Evolutionary conservation across 2,888 invertebrate species (phyloP), one percentile per base, ranked within the genome.

Genomic region (Dynastes hyllus): DNA sequence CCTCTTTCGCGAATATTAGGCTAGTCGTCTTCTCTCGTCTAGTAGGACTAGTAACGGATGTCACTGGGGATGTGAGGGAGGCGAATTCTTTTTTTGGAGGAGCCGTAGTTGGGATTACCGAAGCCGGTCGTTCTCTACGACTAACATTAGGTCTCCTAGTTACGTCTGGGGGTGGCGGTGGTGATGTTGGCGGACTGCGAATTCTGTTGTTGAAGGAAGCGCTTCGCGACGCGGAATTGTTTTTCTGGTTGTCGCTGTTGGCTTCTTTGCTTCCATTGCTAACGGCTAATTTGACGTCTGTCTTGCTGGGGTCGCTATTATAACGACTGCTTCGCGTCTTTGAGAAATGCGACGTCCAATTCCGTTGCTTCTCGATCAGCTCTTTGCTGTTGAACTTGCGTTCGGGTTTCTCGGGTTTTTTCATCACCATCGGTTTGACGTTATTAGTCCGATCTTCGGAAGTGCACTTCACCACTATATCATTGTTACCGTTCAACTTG

Each of bases 331-430:
- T 91, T 83, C 94, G 92, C 73, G 94, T 92, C 90, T 95, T 96
- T 80, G 95, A 94, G 88, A 96, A 97, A 89, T 96, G 96, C 80
- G 96, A 95, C 45, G 96, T 96, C 97, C 96, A 97, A 90, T 97
- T 97, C 87, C 94, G 94, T 87, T 96, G 97, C 86, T 96, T 96
- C 89, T 96, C 96, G 83, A 97, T 97, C 77, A 96, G 90, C 88
- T 97, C 96, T 83, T 96, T 94, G 81, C 95, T 95, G 85, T 93
- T 94, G 85, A 95, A 94, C 85, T 95, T 94, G 78, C 95, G 91
- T 87, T 96, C 96, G 2, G 96, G 95, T 88, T 96, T 95, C 85
- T 96, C 95, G 0, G 95, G 95, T 87, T 95, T 95, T 75, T 92
- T 86, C 86, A 85, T 85, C 50, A 86, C 76, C n/a, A 79, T 81